phyloP scores from a whole-genome alignment of 1,140 invertebrate species.

The Amphibalanus amphitrite region DNA sequence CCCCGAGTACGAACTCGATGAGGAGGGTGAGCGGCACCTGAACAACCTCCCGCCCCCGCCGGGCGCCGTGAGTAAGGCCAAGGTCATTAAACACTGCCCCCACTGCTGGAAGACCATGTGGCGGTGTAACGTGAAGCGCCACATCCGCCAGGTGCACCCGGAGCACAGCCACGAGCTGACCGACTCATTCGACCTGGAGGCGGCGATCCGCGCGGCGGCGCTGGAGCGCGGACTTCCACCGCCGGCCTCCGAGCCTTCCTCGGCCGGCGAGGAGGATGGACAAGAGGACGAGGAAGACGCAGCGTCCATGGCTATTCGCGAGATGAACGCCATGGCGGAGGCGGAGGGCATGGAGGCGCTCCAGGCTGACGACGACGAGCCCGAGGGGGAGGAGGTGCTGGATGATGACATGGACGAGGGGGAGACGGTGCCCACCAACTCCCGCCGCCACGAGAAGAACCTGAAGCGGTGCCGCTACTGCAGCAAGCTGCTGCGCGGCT shows the following conservation, averaged over 20 bases:
- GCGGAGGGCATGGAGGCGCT: constrained; percentile 1
- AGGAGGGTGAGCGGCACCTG: neutral
- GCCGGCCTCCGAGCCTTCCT: neutral
- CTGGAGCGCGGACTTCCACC: neutral
- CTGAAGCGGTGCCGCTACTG: neutral
- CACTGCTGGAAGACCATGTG: constrained; percentile 5
- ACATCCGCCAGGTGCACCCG: neutral
- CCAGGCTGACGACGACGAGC: neutral
- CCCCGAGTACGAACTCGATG: neutral
- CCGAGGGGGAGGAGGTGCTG: neutral
- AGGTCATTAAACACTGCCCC: neutral
- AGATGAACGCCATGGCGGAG: constrained; percentile 4
- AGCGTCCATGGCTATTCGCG: neutral
- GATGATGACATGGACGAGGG: neutral
- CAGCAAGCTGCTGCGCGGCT: constrained; percentile 4
- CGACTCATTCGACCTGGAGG: neutral
- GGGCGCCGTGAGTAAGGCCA: neutral
- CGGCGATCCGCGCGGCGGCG: constrained; percentile 1
- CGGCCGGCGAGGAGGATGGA: neutral
- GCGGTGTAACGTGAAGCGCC: constrained; percentile 5
- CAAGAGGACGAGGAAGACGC: neutral
- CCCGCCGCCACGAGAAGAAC: neutral
- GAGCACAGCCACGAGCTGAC: neutral
- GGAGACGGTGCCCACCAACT: neutral
- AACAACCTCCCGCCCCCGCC: neutral